phyloP scores from a whole-genome alignment of 1,140 invertebrate species.

The Notospermus geniculatus region DNA sequence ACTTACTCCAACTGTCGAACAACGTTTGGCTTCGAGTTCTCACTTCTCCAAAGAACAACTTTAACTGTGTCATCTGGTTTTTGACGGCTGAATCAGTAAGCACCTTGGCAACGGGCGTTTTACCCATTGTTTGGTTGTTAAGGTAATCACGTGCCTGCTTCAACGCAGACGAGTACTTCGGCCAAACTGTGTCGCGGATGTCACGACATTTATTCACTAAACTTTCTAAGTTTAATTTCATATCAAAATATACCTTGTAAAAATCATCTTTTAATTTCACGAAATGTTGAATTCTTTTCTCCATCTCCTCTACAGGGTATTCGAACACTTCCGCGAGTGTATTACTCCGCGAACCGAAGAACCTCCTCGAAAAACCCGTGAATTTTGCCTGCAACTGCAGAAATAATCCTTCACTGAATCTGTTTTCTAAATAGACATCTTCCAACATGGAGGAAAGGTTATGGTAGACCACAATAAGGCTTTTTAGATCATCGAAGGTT shows the following conservation, averaged over 20 bases:
- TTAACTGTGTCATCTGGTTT: constrained; percentile 21
- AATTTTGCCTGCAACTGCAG: background rate
- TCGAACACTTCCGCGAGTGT: constrained; percentile 30
- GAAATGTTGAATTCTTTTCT: constrained; percentile 23
- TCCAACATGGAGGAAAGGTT: background rate
- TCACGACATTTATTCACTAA: constrained; percentile 16
- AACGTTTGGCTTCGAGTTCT: constrained; percentile 32
- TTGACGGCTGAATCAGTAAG: constrained; percentile 26
- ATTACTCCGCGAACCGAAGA: constrained; percentile 2
- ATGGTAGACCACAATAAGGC: background rate
- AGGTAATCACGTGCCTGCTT: constrained; percentile 23
- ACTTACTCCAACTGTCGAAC: constrained; percentile 30
- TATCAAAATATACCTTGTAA: constrained; percentile 9
- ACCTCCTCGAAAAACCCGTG: background rate
- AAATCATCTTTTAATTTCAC: constrained; percentile 19
- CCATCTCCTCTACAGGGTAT: constrained; percentile 27
- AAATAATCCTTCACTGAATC: constrained; percentile 1
- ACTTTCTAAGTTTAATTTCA: constrained; percentile 21
- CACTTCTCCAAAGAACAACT: constrained; percentile 33
- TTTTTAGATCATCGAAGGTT: background rate
- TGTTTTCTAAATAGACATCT: background rate
- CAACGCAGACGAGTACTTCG: constrained; percentile 15
- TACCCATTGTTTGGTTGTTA: constrained; percentile 11
- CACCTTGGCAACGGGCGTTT: constrained; percentile 23
- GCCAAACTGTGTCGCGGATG: constrained; percentile 17